Evolutionary conservation across 2,797 vertebrate species (phyloP).

Genomic region (Champsocephalus esox): DNA sequence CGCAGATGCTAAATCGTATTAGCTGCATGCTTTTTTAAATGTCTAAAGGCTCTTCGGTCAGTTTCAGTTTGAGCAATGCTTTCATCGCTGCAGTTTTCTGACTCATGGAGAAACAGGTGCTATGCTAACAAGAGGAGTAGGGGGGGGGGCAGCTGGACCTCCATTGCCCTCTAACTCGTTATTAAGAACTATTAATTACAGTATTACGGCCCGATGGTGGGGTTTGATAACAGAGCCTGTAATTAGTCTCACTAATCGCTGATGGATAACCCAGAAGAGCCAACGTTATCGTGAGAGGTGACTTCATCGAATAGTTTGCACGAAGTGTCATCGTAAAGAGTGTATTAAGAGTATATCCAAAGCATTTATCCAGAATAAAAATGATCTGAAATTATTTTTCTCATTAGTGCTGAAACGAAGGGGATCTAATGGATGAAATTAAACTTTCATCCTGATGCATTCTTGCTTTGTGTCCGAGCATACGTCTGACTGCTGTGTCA

Average conservation of each 20-base stretch:
- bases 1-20: conserved; percentile 30
- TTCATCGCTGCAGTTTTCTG: conserved; percentile 50
- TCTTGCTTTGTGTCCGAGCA: not conserved
- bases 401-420: not conserved
- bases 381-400: not conserved
- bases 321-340: not conserved
- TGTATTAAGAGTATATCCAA: conserved; percentile 7
- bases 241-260: conserved; percentile 56
- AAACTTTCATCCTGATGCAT: not conserved
- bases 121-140: conserved; percentile 28
- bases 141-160: conserved; percentile 69
- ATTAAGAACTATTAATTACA: conserved; percentile 51
- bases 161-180: conserved; percentile 29
- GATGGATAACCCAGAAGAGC: conserved; percentile 41
- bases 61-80: conserved; percentile 20
- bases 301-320: conserved; percentile 48
- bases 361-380: conserved; percentile 13
- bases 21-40: not conserved
- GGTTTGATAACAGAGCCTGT: conserved; percentile 60
- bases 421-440: too few species aligned
- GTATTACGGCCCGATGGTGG: conserved; percentile 33
- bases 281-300: conserved; percentile 48
- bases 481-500: not conserved
- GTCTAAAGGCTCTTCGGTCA: not conserved
- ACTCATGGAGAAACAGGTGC: conserved; percentile 58